Conservation (phyloP, 2,888 invertebrate genomes). For the Conomelus anceps region DNA sequence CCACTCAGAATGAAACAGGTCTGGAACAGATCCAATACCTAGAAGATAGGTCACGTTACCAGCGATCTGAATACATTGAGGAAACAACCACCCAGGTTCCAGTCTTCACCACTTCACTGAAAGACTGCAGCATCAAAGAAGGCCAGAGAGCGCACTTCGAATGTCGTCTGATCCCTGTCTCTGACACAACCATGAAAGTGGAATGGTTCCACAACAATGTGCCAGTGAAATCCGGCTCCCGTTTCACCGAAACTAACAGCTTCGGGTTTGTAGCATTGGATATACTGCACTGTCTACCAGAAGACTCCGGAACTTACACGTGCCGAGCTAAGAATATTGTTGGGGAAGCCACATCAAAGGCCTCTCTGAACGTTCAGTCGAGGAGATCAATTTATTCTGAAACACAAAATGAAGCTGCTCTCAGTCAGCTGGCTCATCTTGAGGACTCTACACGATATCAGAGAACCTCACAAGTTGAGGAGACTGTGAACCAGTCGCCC, state of each 20-base stretch:
- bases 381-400: constrained; percentile 79
- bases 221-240: constrained; percentile 81
- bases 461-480: constrained; percentile 67
- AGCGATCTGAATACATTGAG: constrained; percentile 65
- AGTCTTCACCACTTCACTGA: constrained; percentile 85
- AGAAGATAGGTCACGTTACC: constrained; percentile 75
- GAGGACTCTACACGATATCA: constrained; percentile 74
- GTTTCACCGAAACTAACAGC: constrained; percentile 93
- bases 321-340: constrained; percentile 85
- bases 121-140: constrained; percentile 87
- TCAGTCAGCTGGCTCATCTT: constrained; percentile 71
- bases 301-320: constrained; percentile 94
- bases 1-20: constrained; percentile 80
- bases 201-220: constrained; percentile 93
- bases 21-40: constrained; percentile 83
- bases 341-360: constrained; percentile 90
- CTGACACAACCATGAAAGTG: constrained; percentile 86
- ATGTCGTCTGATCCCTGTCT: constrained; percentile 87
- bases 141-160: constrained; percentile 93
- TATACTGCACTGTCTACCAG: constrained; percentile 89
- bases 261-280: constrained; percentile 97
- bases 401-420: constrained; percentile 79
- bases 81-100: constrained; percentile 86
- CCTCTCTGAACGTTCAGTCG: constrained; percentile 73
- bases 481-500: constrained; percentile 76